phyloP scores from a whole-genome alignment of 2,797 vertebrate genomes.

The Muscicapa comitata region DNA sequence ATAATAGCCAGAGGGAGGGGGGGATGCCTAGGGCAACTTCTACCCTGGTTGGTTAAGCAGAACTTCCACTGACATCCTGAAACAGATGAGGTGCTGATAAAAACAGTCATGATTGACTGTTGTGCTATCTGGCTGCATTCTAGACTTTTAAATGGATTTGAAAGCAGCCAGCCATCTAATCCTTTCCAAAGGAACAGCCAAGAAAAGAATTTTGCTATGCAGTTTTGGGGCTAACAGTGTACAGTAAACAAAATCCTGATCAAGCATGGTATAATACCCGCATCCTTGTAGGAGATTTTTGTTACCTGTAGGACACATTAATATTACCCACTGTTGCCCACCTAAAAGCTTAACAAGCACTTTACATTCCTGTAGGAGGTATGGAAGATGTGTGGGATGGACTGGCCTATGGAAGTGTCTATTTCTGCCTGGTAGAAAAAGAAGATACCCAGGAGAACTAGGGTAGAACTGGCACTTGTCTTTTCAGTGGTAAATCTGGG shows the following conservation, averaged over 20 bases:
- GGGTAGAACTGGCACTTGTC: neutral
- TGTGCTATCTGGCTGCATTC: conserved; percentile 17
- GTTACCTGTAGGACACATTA: neutral
- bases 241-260: neutral
- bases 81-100: conserved; percentile 32
- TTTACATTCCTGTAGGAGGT: neutral
- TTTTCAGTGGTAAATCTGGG: neutral
- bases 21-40: neutral
- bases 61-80: conserved; percentile 15
- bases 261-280: neutral
- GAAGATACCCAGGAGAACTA: neutral
- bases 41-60: conserved; percentile 21
- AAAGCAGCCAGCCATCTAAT: conserved; percentile 26
- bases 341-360: neutral
- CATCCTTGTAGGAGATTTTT: neutral
- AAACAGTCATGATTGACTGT: conserved; percentile 33
- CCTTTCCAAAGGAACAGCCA: neutral
- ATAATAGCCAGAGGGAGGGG: neutral
- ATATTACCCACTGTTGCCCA: neutral
- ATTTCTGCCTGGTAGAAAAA: neutral
- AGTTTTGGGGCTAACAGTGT: neutral
- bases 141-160: conserved; percentile 20
- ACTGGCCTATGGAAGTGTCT: neutral
- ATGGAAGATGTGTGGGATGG: neutral
- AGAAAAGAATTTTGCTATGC: neutral